These are phyloP conservation scores for Patella caerulea DNA, from an alignment of 2,888 invertebrate species.

Conservation along the genomic window DNA sequence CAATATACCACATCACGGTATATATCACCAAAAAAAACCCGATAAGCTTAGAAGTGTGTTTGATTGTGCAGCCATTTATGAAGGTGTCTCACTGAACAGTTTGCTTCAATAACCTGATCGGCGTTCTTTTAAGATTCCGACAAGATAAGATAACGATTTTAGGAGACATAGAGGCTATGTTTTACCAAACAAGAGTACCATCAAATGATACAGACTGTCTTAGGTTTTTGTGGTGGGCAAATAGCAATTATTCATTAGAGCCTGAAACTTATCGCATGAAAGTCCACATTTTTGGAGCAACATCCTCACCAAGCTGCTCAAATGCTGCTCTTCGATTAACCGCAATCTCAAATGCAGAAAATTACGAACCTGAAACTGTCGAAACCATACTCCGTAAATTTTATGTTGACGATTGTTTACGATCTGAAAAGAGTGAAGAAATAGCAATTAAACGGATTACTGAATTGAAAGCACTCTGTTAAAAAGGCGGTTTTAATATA, in stretches of 20 bases:
- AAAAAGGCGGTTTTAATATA: neutral
- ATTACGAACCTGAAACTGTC: neutral
- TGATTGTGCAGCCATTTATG: constrained; percentile 24
- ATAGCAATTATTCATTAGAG: neutral
- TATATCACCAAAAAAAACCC: constrained; percentile 16
- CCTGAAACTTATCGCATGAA: constrained; percentile 23
- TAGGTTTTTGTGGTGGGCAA: constrained; percentile 31
- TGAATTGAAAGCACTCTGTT: neutral
- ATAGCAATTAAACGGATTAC: constrained; percentile 2
- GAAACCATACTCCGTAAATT: neutral
- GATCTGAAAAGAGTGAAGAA: neutral
- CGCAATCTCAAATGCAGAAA: neutral
- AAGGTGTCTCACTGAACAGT: constrained; percentile 25
- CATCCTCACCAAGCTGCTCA: constrained; percentile 23
- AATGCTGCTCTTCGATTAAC: constrained; percentile 22
- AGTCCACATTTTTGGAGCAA: constrained; percentile 25
- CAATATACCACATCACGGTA: neutral
- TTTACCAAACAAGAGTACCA: constrained; percentile 23
- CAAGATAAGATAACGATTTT: constrained; percentile 21
- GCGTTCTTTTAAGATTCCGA: constrained; percentile 17
- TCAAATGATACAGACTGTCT: constrained; percentile 19
- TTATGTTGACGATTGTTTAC: neutral
- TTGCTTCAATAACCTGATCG: constrained; percentile 17
- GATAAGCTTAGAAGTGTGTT: constrained; percentile 23
- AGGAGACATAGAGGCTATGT: constrained; percentile 31